Percentiles rank a stretch among this genome's conserved stretches.
Conservation (phyloP, 2,888 invertebrate species). For the Trisateles emortualis region DNA sequence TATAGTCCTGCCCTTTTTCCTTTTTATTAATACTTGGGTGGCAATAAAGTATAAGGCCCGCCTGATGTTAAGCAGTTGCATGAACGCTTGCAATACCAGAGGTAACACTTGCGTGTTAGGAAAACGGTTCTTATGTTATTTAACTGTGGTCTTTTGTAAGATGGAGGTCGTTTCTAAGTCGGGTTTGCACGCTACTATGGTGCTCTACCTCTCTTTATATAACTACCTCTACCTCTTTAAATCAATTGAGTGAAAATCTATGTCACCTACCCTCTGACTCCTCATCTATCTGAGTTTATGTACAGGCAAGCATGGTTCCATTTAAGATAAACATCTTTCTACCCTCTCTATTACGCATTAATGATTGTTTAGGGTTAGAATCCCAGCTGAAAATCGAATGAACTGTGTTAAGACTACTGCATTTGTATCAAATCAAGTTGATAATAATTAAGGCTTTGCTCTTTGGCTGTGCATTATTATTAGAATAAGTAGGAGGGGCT, state of each 20-base stretch:
- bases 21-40: too few relatives aligned
- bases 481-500: neutral
- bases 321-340: conserved; percentile 20
- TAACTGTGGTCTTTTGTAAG: too few relatives aligned
- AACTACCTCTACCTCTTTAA: neutral
- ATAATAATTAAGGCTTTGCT: neutral
- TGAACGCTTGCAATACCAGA: too few relatives aligned
- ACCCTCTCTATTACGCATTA: conserved; percentile 3
- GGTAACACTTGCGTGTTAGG: too few relatives aligned
- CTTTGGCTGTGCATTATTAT: neutral
- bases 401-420: conserved; percentile 1
- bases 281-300: conserved; percentile 3
- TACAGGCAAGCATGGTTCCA: conserved; percentile 5
- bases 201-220: too few relatives aligned
- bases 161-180: too few relatives aligned
- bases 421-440: neutral
- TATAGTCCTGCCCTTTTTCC: too few relatives aligned
- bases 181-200: too few relatives aligned
- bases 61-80: too few relatives aligned
- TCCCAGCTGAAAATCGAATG: conserved; percentile 1
- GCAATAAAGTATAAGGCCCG: too few relatives aligned
- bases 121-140: too few relatives aligned
- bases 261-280: neutral
- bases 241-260: neutral
- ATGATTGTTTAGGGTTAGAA: conserved; percentile 13